Base-by-base conservation (phyloP, 2,797 vertebrate genomes). In the Platyrinchus mystaceus region DNA sequence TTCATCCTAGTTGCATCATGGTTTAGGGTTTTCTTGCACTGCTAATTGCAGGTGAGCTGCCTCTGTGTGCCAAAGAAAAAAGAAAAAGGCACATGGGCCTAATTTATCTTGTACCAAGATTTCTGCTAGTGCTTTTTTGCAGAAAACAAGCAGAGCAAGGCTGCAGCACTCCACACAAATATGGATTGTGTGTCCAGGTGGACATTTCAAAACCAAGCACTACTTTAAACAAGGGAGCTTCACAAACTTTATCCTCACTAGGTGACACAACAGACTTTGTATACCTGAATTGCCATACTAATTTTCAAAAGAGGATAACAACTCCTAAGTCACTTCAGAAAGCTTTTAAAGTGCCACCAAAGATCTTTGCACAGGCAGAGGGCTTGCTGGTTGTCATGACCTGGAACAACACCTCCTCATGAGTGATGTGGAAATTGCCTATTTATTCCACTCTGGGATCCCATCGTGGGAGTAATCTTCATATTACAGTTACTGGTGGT, bases 361-460 rank as follows among this genome's bases (percentile, higher is more conserved):
- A 22, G 7, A 21, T 32, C 21, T 77, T 75, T 44, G 28, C 23
- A 44, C 17, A 63, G 60, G 28, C 4, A 9, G 4, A 27, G 34
- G 60, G 6, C 34, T 75, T 66, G 69, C 66, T 87, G 43, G 32
- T 27, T 84, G 44, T 36, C 39, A 26, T 34, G 34, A 58, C n/a
- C 19, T 85, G 23, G 30, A 62, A n/a, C 6, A 62, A 47, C 36
- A 39, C 43, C 49, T 80, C 55, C 39, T 85, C 23, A n/a, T 5
- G 37, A 88, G 22, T 69, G 37, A 75, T 1, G 2, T 47, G 73
- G 41, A 87, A 85, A 83, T 69, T 56, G 56, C 26, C 62, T 83
- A 22, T 91, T 92, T 93, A 78, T 80, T 87, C 92, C 81, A 74
- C 64, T 76, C 68, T 46, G 12, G 37, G n/a, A n/a, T 44, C 76